Evolutionary conservation across 2,797 vertebrate species (phyloP), one percentile per base, ranked within the genome.

Genomic region (Anguilla pacifica): DNA sequence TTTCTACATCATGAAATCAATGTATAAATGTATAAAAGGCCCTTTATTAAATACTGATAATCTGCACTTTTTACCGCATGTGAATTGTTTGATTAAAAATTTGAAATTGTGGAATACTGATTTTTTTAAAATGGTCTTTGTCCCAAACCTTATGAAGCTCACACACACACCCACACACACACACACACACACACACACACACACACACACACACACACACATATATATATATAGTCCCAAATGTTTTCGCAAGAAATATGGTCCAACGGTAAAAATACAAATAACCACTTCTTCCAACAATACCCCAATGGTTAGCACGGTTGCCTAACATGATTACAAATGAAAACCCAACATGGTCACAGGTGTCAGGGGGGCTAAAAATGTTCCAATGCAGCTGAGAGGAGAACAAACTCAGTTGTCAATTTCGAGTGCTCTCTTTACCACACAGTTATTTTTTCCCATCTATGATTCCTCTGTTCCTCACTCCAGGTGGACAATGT

Each of bases 361-460:
- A 96, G 95, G 95, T 96, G 89, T 88, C 91, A 87, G 91, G 90
- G 93, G 94, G 86, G 85, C 94, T 94, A 94, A 94, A 95, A 93
- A 87, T 85, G 93, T 91, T 89, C 31, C 28, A 89, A 87, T 87
- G 84, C 95, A 95, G 94, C 93, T 96, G 94, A 94, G 89, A 89
- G 90, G 72, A 43, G 39, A 43, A 86, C 72, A 25, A 67, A 22
- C 46, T 74, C 28, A 22, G 6, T 67, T 25, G 25, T 35, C 49
- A 35, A 13, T 2, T 81, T 82, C 28, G 7, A 31, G 11, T 10
- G 25, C 35, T n/a, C 43, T 61, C 39, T 87, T 81, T 25, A 87
- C 81, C 77, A 87, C 85, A 86, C 35, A 83, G 77, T 81, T 28
- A 39, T 39, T 57, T 87, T 87, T 22, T 61, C n/a, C 11, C 35